Percentiles rank a stretch among this genome's conserved stretches.
Conservation (phyloP, 1,140 invertebrate genomes). For the Sogatella furcifera region DNA sequence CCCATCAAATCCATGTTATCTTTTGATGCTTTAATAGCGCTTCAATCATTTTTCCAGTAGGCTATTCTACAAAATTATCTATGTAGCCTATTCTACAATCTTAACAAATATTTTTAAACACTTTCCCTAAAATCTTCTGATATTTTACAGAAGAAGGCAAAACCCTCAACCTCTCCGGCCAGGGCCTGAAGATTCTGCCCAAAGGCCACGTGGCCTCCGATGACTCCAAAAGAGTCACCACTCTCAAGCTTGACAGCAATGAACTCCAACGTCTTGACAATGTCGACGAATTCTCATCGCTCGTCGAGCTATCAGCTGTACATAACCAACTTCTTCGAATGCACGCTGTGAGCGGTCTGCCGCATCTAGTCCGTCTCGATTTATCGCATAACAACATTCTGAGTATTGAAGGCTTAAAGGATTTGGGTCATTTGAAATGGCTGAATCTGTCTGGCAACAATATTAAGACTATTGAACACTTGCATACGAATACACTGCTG, state of each 20-base stretch:
- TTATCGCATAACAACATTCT: slow-evolving; percentile 79
- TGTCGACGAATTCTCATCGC: slow-evolving; percentile 64
- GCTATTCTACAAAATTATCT: too few species aligned
- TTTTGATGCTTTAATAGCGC: too few species aligned
- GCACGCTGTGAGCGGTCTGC: slow-evolving; percentile 70
- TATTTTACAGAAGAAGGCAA: slow-evolving; percentile 6
- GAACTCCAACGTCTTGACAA: slow-evolving; percentile 76
- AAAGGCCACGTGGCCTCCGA: slow-evolving; percentile 43
- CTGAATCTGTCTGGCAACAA: slow-evolving; percentile 62
- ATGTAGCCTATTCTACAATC: too few species aligned
- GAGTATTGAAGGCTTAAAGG: slow-evolving; percentile 78
- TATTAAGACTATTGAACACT: slow-evolving; percentile 73
- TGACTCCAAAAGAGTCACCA: slow-evolving; percentile 52
- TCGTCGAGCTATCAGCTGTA: slow-evolving; percentile 73
- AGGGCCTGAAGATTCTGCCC: slow-evolving; percentile 60
- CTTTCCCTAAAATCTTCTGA: too few species aligned
- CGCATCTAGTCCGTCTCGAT: slow-evolving; percentile 67
- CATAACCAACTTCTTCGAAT: slow-evolving; percentile 77
- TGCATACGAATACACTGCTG: slow-evolving; percentile 66
- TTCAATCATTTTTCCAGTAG: too few species aligned
- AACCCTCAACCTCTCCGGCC: slow-evolving; percentile 51
- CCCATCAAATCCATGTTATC: too few species aligned
- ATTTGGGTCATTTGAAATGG: slow-evolving; percentile 64
- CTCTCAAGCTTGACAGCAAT: slow-evolving; percentile 76
- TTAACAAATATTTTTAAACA: too few species aligned